A percentile compares a stretch with the other conserved stretches of the same genome.
Conservation (phyloP, 2,797 vertebrate genomes). For the Margarornis squamiger region DNA sequence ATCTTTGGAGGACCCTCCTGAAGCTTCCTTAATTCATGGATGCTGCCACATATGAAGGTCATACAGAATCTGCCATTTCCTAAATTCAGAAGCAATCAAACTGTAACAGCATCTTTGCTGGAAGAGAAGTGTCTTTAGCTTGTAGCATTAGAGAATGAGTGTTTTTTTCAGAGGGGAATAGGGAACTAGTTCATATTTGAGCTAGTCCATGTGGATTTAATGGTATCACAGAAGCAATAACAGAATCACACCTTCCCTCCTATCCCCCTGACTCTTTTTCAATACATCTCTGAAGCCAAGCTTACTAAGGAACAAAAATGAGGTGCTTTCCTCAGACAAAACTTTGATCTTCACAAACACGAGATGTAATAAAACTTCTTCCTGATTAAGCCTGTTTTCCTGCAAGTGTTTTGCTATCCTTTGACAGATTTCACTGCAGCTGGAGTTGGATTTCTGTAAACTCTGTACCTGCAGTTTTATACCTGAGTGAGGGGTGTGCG, state of each 20-base stretch:
- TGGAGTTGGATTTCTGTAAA: not conserved
- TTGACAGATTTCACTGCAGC: not conserved
- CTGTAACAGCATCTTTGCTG: not conserved
- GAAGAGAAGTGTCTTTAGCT: not conserved
- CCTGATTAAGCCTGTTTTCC: not conserved
- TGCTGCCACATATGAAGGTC: not conserved
- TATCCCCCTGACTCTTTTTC: not conserved
- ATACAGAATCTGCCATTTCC: not conserved
- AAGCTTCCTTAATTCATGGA: not conserved
- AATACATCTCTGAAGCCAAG: not conserved
- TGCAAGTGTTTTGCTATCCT: not conserved
- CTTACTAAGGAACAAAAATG: not conserved
- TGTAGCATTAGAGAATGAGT: not conserved
- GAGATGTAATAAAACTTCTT: not conserved
- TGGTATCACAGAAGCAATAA: not conserved
- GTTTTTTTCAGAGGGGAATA: not conserved
- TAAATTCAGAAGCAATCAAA: not conserved
- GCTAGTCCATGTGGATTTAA: not conserved
- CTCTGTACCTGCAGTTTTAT: fast-evolving
- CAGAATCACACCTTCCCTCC: not conserved
- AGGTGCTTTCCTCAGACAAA: not conserved
- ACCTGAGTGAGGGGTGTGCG: fast-evolving
- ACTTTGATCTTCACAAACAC: not conserved
- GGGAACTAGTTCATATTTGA: not conserved
- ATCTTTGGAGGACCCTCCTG: not conserved